A percentile compares a stretch with the other conserved stretches of the same genome.
phyloP scores from a whole-genome alignment of 1,140 invertebrate species.

The Thaumatotibia leucotreta region DNA sequence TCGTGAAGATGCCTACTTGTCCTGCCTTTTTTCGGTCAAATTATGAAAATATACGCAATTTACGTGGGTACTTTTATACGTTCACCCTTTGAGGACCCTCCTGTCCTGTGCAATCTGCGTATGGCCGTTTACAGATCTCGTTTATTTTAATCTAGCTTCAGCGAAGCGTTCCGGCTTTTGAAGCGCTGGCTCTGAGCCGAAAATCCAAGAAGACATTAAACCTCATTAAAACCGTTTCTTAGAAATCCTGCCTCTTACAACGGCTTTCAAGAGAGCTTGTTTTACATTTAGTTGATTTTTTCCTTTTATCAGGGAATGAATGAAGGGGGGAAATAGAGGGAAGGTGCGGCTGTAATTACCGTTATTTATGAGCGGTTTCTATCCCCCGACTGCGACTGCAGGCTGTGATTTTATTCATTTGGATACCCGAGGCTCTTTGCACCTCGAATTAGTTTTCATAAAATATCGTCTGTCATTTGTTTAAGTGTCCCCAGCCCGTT shows the following conservation, averaged over 20 bases:
- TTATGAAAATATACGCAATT: conserved; percentile 13
- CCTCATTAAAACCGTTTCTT: conserved; percentile 22
- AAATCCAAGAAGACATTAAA: conserved; percentile 19
- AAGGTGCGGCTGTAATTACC: conserved; percentile 39
- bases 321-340: conserved; percentile 25
- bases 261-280: conserved; percentile 19
- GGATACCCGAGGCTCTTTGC: conserved; percentile 53
- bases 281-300: conserved; percentile 22
- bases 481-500: conserved; percentile 37
- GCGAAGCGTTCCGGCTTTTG: conserved; percentile 17
- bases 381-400: conserved; percentile 51
- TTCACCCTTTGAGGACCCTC: background rate
- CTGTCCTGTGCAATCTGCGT: conserved; percentile 28
- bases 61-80: background rate
- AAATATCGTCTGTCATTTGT: conserved; percentile 61
- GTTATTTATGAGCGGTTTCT: conserved; percentile 67
- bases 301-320: conserved; percentile 28
- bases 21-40: conserved; percentile 24
- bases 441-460: conserved; percentile 65
- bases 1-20: conserved; percentile 5
- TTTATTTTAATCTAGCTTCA: conserved; percentile 34
- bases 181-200: conserved; percentile 13
- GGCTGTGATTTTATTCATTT: conserved; percentile 69
- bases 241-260: background rate
- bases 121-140: conserved; percentile 30